Evolutionary conservation across 2,888 invertebrate genomes (phyloP).

Genomic region (Plagiodera versicolora): DNA sequence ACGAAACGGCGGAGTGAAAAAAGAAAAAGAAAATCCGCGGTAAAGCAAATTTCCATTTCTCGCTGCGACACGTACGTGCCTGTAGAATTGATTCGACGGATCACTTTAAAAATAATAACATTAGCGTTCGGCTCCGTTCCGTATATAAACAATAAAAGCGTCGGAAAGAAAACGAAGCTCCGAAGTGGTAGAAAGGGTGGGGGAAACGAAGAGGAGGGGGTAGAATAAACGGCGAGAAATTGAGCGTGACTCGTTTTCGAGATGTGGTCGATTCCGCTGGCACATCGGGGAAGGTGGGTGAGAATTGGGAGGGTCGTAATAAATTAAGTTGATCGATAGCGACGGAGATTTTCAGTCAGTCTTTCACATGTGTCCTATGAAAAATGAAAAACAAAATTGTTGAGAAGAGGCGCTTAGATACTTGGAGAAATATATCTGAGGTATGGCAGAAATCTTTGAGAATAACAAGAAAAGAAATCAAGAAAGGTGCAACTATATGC

Average conservation of each 20-base stretch:
- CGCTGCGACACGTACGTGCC: conserved; percentile 25
- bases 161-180: conserved; percentile 33
- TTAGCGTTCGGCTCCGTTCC: conserved; percentile 46
- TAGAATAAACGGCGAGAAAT: conserved; percentile 28
- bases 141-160: conserved; percentile 51
- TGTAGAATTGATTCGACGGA: conserved; percentile 38
- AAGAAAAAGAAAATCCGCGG: background rate
- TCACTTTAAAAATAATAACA: conserved; percentile 51
- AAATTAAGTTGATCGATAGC: background rate
- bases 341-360: background rate
- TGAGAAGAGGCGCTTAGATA: no score
- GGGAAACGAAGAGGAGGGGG: conserved; percentile 24
- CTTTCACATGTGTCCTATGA: background rate
- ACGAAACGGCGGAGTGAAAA: no score
- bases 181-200: conserved; percentile 26
- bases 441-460: no score
- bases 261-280: background rate
- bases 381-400: no score
- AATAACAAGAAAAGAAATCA: no score
- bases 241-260: conserved; percentile 28
- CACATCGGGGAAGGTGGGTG: background rate
- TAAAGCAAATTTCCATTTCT: conserved; percentile 24
- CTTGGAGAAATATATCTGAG: no score
- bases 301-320: background rate
- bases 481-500: no score